phyloP scores from a whole-genome alignment of 1,140 invertebrate genomes.

The Pseudomyrmex pallidus region DNA sequence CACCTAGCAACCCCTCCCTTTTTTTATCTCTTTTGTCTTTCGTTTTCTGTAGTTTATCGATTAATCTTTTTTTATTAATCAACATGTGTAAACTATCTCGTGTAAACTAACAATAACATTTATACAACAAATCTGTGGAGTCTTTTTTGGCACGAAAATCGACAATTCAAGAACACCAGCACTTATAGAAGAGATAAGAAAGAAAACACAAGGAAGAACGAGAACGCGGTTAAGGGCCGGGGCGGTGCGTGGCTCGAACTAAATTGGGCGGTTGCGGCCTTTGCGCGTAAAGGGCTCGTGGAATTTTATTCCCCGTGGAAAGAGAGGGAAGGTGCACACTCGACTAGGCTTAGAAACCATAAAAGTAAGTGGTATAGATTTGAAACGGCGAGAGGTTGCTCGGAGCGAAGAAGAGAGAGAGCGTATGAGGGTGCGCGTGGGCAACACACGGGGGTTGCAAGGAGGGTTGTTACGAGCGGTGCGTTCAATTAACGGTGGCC shows the following conservation, averaged over 20 bases:
- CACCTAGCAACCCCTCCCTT: slow-evolving; percentile 21
- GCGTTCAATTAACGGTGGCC: slow-evolving; percentile 85
- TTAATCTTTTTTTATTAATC: not conserved
- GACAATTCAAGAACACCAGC: not conserved
- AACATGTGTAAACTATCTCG: no score
- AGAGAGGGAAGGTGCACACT: slow-evolving; percentile 69
- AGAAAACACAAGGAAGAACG: slow-evolving; percentile 22
- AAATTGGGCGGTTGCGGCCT: slow-evolving; percentile 65
- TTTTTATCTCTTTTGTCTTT: slow-evolving; percentile 49
- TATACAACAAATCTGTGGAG: not conserved
- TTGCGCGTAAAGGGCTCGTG: slow-evolving; percentile 53
- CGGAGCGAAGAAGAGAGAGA: slow-evolving; percentile 40
- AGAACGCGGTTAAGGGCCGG: slow-evolving; percentile 62
- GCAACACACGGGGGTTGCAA: slow-evolving; percentile 28
- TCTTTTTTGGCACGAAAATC: slow-evolving; percentile 12
- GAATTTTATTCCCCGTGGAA: slow-evolving; percentile 73
- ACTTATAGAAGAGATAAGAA: slow-evolving; percentile 33
- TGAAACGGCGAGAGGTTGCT: slow-evolving; percentile 65
- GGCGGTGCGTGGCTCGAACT: slow-evolving; percentile 65
- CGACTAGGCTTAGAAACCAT: slow-evolving; percentile 77
- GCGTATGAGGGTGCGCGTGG: slow-evolving; percentile 1
- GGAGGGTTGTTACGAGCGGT: slow-evolving; percentile 81
- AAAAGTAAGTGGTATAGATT: slow-evolving; percentile 83
- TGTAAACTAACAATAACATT: not conserved
- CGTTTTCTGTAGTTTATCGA: not conserved